These are phyloP conservation scores for Watsonalla binaria DNA, from an alignment of 2,888 invertebrate species.

Conservation along the genomic window DNA sequence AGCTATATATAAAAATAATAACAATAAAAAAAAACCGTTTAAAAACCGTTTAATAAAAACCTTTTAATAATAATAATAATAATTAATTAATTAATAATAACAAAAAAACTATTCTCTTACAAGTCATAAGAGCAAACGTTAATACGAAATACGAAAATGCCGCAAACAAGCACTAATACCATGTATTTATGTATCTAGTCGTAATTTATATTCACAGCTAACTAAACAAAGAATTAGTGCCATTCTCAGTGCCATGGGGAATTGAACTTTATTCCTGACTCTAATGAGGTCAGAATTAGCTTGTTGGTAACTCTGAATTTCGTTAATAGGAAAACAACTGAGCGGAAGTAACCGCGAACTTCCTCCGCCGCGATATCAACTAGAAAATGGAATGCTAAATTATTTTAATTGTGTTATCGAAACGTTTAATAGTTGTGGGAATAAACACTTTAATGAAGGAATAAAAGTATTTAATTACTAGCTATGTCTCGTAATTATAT, in stretches of 20 bases:
- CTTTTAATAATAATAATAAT: no score
- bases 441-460: background rate
- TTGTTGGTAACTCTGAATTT: slow-evolving; percentile 8
- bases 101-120: background rate
- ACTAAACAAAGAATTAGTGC: slow-evolving; percentile 23
- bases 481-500: no score
- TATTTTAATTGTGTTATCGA: slow-evolving; percentile 30
- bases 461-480: background rate
- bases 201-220: slow-evolving; percentile 19
- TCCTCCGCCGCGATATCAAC: slow-evolving; percentile 25
- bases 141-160: no score
- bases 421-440: slow-evolving; percentile 6
- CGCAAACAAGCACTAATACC: slow-evolving; percentile 8
- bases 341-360: slow-evolving; percentile 31
- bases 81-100: no score
- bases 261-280: background rate
- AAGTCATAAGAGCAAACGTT: background rate
- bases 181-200: slow-evolving; percentile 20
- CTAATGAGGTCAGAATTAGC: background rate
- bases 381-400: slow-evolving; percentile 20
- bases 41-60: no score
- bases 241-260: background rate
- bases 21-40: no score
- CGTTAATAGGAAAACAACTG: slow-evolving; percentile 33
- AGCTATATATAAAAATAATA: no score